Conservation (phyloP, 2,113 vertebrate species). For the Bubo scandiacus region DNA sequence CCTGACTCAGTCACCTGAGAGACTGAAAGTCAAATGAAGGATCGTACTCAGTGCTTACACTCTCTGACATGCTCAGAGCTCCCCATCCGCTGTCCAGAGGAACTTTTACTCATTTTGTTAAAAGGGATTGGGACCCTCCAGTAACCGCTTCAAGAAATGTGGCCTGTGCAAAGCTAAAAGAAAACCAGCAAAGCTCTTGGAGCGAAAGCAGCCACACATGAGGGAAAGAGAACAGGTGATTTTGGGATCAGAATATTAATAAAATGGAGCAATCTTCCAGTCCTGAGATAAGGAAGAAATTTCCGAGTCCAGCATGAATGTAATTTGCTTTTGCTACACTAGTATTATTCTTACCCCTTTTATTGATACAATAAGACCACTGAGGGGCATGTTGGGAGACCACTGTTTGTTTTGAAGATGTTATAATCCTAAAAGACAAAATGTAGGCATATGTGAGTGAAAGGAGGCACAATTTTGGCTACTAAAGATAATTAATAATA, state of each 20-base stretch:
- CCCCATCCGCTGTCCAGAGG: background rate
- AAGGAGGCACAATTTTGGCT: background rate
- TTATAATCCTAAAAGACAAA: background rate
- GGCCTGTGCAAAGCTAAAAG: background rate
- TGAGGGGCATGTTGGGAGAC: background rate
- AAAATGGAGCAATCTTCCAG: background rate
- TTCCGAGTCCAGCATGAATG: background rate
- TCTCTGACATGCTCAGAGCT: background rate
- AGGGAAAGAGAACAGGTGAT: background rate
- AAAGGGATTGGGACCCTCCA: background rate
- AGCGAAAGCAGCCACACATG: background rate
- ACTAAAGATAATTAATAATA: slow-evolving; percentile 60
- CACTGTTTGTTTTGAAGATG: background rate
- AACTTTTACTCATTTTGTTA: background rate
- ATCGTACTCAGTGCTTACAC: rapidly evolving
- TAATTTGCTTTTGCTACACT: slow-evolving; percentile 11
- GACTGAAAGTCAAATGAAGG: background rate
- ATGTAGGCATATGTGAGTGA: background rate
- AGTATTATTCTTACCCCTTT: background rate
- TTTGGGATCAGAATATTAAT: background rate
- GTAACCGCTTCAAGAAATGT: background rate
- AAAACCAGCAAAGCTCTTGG: background rate
- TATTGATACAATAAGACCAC: background rate
- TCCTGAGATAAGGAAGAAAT: background rate
- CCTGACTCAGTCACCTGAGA: background rate